Evolutionary conservation across 2,888 invertebrate species (phyloP).

Genomic region (Platerodrilus igneus): DNA sequence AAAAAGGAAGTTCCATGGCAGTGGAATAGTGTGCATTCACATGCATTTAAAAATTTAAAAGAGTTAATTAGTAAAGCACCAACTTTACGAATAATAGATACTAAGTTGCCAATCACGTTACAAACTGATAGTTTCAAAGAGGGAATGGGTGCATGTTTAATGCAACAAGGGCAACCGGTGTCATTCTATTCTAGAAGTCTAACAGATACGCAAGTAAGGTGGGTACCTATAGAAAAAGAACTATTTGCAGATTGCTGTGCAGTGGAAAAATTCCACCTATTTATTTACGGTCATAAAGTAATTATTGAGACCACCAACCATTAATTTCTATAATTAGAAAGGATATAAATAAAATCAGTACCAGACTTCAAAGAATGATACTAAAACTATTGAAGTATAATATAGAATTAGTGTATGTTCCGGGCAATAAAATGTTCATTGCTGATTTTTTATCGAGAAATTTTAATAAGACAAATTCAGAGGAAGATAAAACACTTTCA

Average conservation of each 20-base stretch:
- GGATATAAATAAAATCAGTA: too few relatives aligned
- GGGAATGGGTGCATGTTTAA: slow-evolving; percentile 2
- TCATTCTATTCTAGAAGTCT: slow-evolving; percentile 1
- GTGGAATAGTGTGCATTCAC: background rate
- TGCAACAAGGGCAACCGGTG: slow-evolving; percentile 5
- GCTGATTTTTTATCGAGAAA: too few relatives aligned
- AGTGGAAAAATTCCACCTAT: background rate
- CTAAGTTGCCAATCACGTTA: background rate
- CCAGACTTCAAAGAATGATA: too few relatives aligned
- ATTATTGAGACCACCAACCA: too few relatives aligned
- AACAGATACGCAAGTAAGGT: background rate
- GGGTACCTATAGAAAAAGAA: slow-evolving; percentile 10
- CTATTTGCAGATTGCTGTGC: slow-evolving; percentile 1
- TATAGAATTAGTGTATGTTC: too few relatives aligned
- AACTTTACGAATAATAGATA: slow-evolving; percentile 5
- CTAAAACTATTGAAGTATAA: too few relatives aligned
- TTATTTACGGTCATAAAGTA: slow-evolving; percentile 2
- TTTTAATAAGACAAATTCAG: too few relatives aligned
- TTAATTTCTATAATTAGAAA: too few relatives aligned
- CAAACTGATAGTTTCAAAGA: slow-evolving; percentile 6
- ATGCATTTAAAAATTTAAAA: slow-evolving; percentile 3
- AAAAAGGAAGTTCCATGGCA: slow-evolving; percentile 4
- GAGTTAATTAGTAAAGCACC: slow-evolving; percentile 1
- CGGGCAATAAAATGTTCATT: too few relatives aligned
- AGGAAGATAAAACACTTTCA: too few relatives aligned